A percentile compares a stretch with the other conserved stretches of the same genome.
These are phyloP conservation scores for Melanocharis versteri DNA, from an alignment of 2,113 vertebrate species.

Conservation along the genomic window DNA sequence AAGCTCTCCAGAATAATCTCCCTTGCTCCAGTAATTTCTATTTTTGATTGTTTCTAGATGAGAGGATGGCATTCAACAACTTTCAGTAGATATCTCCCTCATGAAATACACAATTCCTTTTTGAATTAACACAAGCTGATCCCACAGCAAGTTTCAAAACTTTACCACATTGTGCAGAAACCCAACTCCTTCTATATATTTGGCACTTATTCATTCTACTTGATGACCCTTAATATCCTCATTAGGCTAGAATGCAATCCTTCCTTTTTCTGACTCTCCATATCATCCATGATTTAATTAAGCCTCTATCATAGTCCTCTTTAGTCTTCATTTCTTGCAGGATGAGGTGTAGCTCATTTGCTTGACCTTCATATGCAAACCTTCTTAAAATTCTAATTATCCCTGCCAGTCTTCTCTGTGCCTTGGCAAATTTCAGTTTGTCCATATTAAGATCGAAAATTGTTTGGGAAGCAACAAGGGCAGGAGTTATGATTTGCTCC, in stretches of 20 bases:
- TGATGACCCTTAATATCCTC: not conserved
- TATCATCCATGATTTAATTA: not conserved
- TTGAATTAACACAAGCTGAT: not conserved
- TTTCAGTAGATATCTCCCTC: not conserved
- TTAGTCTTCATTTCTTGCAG: not conserved
- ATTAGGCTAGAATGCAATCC: not conserved
- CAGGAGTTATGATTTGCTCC: not conserved
- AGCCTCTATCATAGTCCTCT: not conserved
- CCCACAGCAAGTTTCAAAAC: not conserved
- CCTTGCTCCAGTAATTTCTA: not conserved
- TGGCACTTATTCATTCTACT: not conserved
- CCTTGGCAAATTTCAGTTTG: not conserved
- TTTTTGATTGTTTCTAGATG: not conserved
- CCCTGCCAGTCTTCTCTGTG: not conserved
- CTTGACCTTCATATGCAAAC: not conserved
- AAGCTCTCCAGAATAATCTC: not conserved
- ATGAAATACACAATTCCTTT: not conserved
- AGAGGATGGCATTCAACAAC: not conserved
- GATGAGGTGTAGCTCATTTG: not conserved
- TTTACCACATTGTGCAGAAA: not conserved
- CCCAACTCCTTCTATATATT: not conserved
- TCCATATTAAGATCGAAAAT: not conserved
- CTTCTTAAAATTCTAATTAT: not conserved
- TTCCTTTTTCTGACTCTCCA: not conserved
- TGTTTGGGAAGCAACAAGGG: not conserved